Percentiles rank a stretch among this genome's conserved stretches.
Evolutionary conservation across 2,888 invertebrate genomes (phyloP).

Genomic region (Lysandra coridon): DNA sequence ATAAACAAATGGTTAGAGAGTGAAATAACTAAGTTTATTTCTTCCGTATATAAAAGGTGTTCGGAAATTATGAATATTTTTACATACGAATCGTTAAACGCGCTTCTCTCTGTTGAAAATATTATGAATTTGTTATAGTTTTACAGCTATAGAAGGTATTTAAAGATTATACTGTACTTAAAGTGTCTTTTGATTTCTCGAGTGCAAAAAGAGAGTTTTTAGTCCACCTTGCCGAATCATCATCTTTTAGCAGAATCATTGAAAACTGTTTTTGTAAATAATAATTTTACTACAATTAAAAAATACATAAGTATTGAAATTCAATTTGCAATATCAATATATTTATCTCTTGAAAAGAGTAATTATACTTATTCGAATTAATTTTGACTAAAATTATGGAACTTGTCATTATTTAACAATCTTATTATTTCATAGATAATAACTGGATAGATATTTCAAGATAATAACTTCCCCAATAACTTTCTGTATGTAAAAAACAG

Average conservation of each 20-base stretch:
- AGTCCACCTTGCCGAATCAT: too few species aligned
- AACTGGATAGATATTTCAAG: background rate
- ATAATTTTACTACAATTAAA: too few species aligned
- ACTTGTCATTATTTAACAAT: background rate
- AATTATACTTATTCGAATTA: too few species aligned
- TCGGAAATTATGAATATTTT: slow-evolving; percentile 5
- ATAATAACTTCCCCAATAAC: background rate
- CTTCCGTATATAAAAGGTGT: slow-evolving; percentile 26
- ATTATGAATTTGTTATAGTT: background rate
- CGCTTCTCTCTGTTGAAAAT: background rate
- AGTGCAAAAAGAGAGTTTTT: too few species aligned
- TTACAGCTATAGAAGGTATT: background rate
- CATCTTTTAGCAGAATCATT: too few species aligned
- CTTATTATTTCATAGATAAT: background rate
- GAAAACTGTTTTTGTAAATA: too few species aligned
- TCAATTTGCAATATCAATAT: too few species aligned
- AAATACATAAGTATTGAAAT: too few species aligned
- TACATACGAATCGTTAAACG: background rate
- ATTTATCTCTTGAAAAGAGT: too few species aligned
- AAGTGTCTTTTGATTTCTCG: background rate
- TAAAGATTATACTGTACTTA: background rate
- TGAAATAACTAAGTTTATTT: slow-evolving; percentile 16
- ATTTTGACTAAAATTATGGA: too few species aligned
- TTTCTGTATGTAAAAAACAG: background rate
- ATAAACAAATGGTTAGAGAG: slow-evolving; percentile 29